These are phyloP conservation scores for Anastrepha obliqua DNA, from an alignment of 1,140 invertebrate species.

Conservation along the genomic window DNA sequence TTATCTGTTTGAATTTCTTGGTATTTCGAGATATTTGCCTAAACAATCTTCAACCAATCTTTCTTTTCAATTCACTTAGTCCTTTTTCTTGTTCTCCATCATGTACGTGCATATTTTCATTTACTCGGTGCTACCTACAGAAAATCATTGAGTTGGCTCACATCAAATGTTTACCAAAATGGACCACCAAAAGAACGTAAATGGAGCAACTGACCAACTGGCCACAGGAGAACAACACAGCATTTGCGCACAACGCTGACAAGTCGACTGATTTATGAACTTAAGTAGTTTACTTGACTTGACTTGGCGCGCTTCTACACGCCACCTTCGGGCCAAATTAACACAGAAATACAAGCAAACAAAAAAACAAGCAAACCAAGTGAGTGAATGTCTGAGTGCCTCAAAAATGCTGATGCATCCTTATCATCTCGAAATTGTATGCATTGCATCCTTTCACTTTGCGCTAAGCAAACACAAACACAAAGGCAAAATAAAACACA, in stretches of 20 bases:
- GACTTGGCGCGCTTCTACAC: conserved; percentile 25
- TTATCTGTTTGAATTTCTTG: no score
- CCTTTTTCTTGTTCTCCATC: neutral
- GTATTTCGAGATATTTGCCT: no score
- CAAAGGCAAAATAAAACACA: neutral
- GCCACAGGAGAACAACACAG: neutral
- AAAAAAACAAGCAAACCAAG: conserved; percentile 14
- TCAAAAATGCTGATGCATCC: conserved; percentile 42
- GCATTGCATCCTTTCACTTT: conserved; percentile 48
- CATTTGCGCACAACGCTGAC: neutral
- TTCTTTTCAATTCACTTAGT: neutral
- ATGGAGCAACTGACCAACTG: neutral
- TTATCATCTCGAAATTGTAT: conserved; percentile 22
- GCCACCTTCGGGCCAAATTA: neutral
- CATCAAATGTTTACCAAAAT: neutral
- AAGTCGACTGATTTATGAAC: conserved; percentile 35
- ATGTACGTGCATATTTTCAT: neutral
- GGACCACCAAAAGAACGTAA: conserved; percentile 33
- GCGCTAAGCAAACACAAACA: conserved; percentile 13
- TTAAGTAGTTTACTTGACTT: conserved; percentile 45
- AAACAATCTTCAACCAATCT: no score
- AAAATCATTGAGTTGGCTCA: neutral
- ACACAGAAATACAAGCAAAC: conserved; percentile 1
- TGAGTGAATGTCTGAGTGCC: neutral
- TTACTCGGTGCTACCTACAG: neutral